A percentile compares a stretch with the other conserved stretches of the same genome.
These are phyloP conservation scores for Microcebus griseorufus DNA, from an alignment of 2,113 vertebrate species.

Conservation along the genomic window DNA sequence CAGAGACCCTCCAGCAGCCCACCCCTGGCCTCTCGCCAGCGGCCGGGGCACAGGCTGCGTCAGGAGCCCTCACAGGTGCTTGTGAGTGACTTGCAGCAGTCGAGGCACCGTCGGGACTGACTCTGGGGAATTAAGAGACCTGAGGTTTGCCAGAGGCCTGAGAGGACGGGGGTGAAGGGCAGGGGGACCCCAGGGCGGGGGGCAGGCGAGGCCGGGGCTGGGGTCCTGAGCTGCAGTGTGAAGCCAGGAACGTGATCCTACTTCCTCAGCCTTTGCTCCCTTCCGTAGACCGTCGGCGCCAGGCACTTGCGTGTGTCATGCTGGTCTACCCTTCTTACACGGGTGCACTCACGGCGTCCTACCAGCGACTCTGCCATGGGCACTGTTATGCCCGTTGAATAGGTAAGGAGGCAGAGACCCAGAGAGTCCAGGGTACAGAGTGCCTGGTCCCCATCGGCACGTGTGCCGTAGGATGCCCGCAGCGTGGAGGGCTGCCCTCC, in stretches of 20 bases:
- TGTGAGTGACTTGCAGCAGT: neutral
- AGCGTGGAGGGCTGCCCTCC: neutral
- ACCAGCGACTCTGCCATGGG: neutral
- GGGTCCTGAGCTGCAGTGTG: neutral
- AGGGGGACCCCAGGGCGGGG: neutral
- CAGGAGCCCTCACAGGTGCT: neutral
- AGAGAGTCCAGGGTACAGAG: neutral
- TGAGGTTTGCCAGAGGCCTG: neutral
- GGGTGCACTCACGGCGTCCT: neutral
- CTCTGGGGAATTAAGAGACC: neutral
- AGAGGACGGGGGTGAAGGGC: neutral
- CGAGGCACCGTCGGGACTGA: neutral
- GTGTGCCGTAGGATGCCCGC: neutral
- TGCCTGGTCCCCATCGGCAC: neutral
- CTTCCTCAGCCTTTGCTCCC: neutral
- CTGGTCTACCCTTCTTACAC: neutral
- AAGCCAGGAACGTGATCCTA: neutral
- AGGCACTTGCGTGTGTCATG: fast-evolving
- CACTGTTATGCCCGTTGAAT: neutral
- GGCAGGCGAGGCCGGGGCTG: neutral
- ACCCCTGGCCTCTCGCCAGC: neutral
- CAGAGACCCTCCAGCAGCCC: neutral
- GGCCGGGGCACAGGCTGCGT: neutral
- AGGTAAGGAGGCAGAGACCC: neutral
- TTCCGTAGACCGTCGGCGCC: neutral